Evolutionary conservation across 2,888 invertebrate genomes (phyloP).

Genomic region (Pristionchus mayeri): DNA sequence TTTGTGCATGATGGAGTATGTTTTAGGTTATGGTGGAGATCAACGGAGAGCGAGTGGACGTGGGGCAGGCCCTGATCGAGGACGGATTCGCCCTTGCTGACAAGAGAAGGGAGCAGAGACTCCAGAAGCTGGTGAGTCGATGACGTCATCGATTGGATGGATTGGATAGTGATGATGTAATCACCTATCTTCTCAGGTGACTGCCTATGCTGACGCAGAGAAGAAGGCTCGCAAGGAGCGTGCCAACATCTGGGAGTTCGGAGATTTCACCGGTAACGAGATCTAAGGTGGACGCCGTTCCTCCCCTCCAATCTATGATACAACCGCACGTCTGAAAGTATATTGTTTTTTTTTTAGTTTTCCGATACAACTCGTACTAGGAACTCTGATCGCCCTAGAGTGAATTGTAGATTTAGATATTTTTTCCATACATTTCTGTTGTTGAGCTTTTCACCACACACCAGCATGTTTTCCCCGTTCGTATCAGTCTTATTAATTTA

Average conservation of each 20-base stretch:
- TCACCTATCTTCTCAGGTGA: slow-evolving; percentile 66
- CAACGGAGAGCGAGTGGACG: slow-evolving; percentile 81
- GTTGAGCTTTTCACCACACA: slow-evolving; percentile 25
- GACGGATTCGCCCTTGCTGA: slow-evolving; percentile 91
- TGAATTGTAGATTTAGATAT: slow-evolving; percentile 32
- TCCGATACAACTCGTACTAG: slow-evolving; percentile 28
- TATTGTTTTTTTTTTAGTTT: slow-evolving; percentile 3
- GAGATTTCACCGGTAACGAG: slow-evolving; percentile 96
- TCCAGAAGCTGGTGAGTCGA: slow-evolving; percentile 84
- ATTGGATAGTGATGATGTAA: background rate
- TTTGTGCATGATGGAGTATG: too few species aligned
- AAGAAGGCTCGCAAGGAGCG: slow-evolving; percentile 80
- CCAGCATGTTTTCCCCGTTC: background rate
- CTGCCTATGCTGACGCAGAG: slow-evolving; percentile 78
- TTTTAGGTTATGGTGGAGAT: slow-evolving; percentile 59
- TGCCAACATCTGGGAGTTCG: slow-evolving; percentile 95
- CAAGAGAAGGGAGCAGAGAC: slow-evolving; percentile 85
- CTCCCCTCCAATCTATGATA: slow-evolving; percentile 11
- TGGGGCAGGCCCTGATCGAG: slow-evolving; percentile 86
- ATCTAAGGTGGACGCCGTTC: slow-evolving; percentile 57
- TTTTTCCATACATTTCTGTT: background rate
- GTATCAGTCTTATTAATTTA: slow-evolving; percentile 28
- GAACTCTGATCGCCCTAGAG: slow-evolving; percentile 36
- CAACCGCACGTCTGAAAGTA: slow-evolving; percentile 23
- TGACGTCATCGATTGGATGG: background rate